Base-by-base conservation (phyloP, 2,797 vertebrate species). In the Catharus ustulatus region DNA sequence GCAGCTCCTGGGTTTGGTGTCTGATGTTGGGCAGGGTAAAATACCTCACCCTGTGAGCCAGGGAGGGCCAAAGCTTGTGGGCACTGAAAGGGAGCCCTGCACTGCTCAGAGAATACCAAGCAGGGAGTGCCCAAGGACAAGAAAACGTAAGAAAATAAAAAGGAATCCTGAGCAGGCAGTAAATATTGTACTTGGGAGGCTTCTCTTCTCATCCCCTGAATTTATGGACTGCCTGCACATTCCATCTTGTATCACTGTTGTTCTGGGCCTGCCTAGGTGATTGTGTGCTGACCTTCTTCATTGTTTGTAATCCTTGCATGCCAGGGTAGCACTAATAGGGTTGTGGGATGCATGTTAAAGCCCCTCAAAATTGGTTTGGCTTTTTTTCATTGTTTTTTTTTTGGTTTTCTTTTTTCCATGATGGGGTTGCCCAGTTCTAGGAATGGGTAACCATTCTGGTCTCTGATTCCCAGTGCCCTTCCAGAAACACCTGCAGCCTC, bases 61-160 rank as follows among this genome's bases (percentile, higher is more conserved):
- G 77, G 66, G 18, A 69, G 74, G 63, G 40, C 64, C 80, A 11
- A 13, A 55, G 27, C 58, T 80, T n/a, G 61, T 85, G 90, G 58
- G 23, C 34, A 6, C 54, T 75, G 89, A 48, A 75, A 85, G 46
- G 51, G 81, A 93, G 75, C 89, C 87, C 61, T 66, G 72, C 30
- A 18, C 23, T 81, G 89, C 87, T 78, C 46, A 6, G 49, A 85
- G 90, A 96, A 92, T 93, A 55, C 43, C 87, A 89, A 91, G 34
- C 62, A 92, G 72, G 84, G 72, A 89, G 45, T 51, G 49, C 68
- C 89, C 95, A 96, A 97, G 96, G 96, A 92, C 95, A 80, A 87
- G 36, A 58, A 94, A 89, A 90, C 38, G 6, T 10, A 51, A 29
- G 54, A 75, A 87, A 92, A 89, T 83, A 75, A 85, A 92, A 92